Conservation (phyloP, 2,888 invertebrate species). For the Amphipoea lucens region DNA sequence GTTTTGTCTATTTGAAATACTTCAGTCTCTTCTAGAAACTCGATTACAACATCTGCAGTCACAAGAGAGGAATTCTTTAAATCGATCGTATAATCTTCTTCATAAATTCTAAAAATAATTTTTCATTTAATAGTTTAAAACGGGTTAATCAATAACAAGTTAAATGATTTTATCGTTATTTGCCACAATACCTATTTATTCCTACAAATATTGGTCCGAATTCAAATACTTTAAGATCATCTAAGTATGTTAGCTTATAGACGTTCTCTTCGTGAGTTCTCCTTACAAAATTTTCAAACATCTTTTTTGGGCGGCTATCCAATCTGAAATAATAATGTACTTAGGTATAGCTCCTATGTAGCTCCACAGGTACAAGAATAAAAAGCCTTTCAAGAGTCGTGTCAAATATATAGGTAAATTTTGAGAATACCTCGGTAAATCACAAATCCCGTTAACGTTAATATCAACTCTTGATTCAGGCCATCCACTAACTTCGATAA, state of each 20-base stretch:
- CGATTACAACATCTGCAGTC: slow-evolving; percentile 85
- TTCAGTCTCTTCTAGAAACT: slow-evolving; percentile 82
- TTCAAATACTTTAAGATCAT: slow-evolving; percentile 84
- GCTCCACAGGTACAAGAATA: neutral
- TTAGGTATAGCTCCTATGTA: neutral
- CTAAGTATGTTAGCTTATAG: slow-evolving; percentile 85
- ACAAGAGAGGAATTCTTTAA: slow-evolving; percentile 90
- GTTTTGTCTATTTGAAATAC: slow-evolving; percentile 86
- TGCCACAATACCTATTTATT: slow-evolving; percentile 73
- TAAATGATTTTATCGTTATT: neutral
- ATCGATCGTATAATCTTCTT: slow-evolving; percentile 86
- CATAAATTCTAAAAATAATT: slow-evolving; percentile 82
- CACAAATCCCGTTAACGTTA: slow-evolving; percentile 82
- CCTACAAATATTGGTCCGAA: slow-evolving; percentile 88
- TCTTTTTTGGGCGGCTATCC: slow-evolving; percentile 87
- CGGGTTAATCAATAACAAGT: neutral
- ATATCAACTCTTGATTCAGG: slow-evolving; percentile 84
- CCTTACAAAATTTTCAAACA: slow-evolving; percentile 85
- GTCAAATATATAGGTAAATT: neutral
- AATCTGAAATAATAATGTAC: slow-evolving; percentile 75
- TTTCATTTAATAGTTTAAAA: neutral
- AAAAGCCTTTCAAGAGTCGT: neutral
- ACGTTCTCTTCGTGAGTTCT: slow-evolving; percentile 81
- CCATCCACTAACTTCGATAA: slow-evolving; percentile 86
- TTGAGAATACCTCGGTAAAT: slow-evolving; percentile 82